These are phyloP conservation scores for Anoplolepis gracilipes DNA, from an alignment of 1,140 invertebrate species.

Conservation along the genomic window DNA sequence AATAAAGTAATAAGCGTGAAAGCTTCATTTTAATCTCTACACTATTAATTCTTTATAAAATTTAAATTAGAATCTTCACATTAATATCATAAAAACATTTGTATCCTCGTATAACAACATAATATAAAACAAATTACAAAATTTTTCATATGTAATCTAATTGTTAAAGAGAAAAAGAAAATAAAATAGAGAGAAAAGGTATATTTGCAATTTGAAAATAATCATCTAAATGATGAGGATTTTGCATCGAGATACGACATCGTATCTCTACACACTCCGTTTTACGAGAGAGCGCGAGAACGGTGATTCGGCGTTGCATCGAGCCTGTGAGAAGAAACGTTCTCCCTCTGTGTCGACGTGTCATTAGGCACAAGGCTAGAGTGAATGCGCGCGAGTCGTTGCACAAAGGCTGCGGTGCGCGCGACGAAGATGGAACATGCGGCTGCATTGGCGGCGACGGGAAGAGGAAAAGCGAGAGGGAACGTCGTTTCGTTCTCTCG, in stretches of 20 bases:
- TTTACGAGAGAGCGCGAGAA: conserved; percentile 52
- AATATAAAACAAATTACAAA: background rate
- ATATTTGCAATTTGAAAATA: conserved; percentile 13
- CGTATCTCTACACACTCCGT: background rate
- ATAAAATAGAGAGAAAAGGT: background rate
- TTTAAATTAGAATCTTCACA: background rate
- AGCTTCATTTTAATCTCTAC: background rate
- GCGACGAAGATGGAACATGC: background rate
- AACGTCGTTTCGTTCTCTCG: conserved; percentile 16
- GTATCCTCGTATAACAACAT: background rate
- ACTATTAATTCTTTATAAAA: background rate
- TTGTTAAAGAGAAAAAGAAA: no score
- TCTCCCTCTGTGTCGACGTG: conserved; percentile 71
- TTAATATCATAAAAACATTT: background rate
- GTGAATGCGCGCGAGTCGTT: conserved; percentile 72
- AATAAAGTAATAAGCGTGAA: no score
- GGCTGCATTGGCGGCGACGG: background rate
- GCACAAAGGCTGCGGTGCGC: conserved; percentile 67
- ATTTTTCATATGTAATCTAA: no score
- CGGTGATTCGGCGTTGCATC: conserved; percentile 56
- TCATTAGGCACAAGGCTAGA: conserved; percentile 81
- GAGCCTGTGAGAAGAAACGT: conserved; percentile 69
- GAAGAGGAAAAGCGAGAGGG: conserved; percentile 3
- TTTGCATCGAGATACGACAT: background rate
- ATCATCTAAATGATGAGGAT: conserved; percentile 6